These are phyloP conservation scores for Lasiurus cinereus DNA, from an alignment of 2,113 vertebrate genomes.

Conservation along the genomic window DNA sequence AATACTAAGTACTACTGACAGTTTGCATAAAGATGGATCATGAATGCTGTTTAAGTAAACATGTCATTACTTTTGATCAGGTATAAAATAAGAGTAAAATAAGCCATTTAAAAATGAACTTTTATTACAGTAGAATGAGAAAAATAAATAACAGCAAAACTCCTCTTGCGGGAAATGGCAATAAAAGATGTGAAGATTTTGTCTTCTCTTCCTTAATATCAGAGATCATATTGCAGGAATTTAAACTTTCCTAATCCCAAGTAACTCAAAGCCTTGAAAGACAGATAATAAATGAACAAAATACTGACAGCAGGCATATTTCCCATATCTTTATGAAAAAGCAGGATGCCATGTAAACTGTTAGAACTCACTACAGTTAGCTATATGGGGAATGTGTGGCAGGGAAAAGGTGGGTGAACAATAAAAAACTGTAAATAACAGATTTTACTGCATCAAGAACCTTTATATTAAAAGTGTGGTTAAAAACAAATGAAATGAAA, in stretches of 20 bases:
- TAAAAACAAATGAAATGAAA: conserved; percentile 43
- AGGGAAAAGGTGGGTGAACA: background rate
- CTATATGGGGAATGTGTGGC: background rate
- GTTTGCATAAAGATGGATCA: conserved; percentile 1
- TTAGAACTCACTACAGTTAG: background rate
- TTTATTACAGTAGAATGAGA: background rate
- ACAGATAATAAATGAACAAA: background rate
- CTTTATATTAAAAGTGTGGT: background rate
- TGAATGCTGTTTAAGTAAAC: conserved; percentile 13
- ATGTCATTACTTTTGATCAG: background rate
- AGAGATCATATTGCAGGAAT: conserved; percentile 34
- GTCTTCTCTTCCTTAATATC: conserved; percentile 34
- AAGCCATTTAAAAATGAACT: conserved; percentile 2
- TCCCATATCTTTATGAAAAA: background rate
- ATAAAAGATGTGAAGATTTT: background rate
- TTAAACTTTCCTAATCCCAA: background rate
- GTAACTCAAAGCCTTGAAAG: background rate
- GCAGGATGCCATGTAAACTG: background rate
- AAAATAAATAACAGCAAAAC: conserved; percentile 33
- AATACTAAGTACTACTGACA: background rate
- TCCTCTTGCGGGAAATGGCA: background rate
- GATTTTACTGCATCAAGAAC: conserved; percentile 3
- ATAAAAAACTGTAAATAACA: background rate
- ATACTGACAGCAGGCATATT: background rate
- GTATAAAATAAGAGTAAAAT: conserved; percentile 31